Conservation (phyloP, 1,140 invertebrate species). For the Drosophila azteca region DNA sequence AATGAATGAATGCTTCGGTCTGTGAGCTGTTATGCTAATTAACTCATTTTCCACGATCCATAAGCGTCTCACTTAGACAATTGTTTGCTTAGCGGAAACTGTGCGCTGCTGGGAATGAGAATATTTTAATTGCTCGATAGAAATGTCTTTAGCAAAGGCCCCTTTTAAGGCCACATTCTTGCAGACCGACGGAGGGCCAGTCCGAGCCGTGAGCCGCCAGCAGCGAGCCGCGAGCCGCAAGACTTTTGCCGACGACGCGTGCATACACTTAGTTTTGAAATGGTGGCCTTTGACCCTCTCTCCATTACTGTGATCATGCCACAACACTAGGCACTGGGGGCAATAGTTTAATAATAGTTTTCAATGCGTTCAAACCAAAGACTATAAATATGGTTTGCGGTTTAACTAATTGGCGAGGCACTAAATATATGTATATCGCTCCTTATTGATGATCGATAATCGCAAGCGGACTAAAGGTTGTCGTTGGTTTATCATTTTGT, state of each 20-base stretch:
- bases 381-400: too few species aligned
- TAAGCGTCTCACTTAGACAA: conserved; percentile 69
- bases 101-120: conserved; percentile 51
- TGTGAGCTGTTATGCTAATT: conserved; percentile 62
- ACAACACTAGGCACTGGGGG: background rate
- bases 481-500: too few species aligned
- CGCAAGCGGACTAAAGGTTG: too few species aligned
- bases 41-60: conserved; percentile 77
- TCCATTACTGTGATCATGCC: background rate
- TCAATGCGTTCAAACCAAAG: conserved; percentile 25
- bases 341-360: conserved; percentile 12
- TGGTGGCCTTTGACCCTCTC: background rate
- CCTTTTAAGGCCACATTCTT: conserved; percentile 38
- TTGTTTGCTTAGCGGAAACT: conserved; percentile 66
- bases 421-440: too few species aligned
- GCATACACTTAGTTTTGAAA: background rate
- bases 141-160: conserved; percentile 35
- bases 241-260: conserved; percentile 8
- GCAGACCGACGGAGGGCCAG: background rate
- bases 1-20: conserved; percentile 16
- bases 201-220: too few species aligned
- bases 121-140: conserved; percentile 66
- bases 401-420: too few species aligned
- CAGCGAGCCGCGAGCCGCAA: too few species aligned
- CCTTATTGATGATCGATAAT: too few species aligned